Evolutionary conservation across 53 echinoderm and acorn worm genomes (phyloP).

Genomic region (Mesocentrotus franciscanus): DNA sequence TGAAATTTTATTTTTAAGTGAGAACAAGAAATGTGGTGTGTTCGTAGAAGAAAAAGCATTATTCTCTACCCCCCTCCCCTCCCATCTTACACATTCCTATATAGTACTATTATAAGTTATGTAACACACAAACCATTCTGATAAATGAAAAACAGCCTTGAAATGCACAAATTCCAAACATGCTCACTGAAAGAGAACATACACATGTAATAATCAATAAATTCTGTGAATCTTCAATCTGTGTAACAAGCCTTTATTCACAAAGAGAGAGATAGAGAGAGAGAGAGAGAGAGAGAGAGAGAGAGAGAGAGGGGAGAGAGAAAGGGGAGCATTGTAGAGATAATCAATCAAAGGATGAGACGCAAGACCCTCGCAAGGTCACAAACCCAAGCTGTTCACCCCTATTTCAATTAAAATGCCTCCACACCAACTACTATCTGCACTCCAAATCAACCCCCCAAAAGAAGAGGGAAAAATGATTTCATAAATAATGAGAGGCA

Average conservation of each 20-base stretch:
- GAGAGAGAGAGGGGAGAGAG: background rate
- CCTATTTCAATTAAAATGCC: slow-evolving; percentile 54
- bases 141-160: background rate
- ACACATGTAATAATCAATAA: slow-evolving; percentile 18
- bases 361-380: background rate
- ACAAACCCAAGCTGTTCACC: slow-evolving; percentile 7
- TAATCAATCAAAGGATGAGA: slow-evolving; percentile 30
- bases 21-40: no score
- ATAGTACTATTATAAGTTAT: no score
- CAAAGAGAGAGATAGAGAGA: background rate
- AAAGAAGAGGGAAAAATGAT: background rate
- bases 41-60: no score
- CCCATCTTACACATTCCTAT: no score
- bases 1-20: no score
- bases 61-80: no score
- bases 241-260: background rate
- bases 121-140: background rate
- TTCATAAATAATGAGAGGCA: slow-evolving; percentile 16
- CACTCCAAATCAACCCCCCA: background rate
- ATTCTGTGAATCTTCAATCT: slow-evolving; percentile 44
- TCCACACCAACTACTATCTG: slow-evolving; percentile 17
- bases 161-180: background rate
- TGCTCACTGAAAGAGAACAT: slow-evolving; percentile 4
- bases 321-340: background rate
- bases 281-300: background rate